Evolutionary conservation across 2,113 vertebrate genomes (phyloP), one percentile per base, ranked within the genome.

Genomic region (Equus quagga): DNA sequence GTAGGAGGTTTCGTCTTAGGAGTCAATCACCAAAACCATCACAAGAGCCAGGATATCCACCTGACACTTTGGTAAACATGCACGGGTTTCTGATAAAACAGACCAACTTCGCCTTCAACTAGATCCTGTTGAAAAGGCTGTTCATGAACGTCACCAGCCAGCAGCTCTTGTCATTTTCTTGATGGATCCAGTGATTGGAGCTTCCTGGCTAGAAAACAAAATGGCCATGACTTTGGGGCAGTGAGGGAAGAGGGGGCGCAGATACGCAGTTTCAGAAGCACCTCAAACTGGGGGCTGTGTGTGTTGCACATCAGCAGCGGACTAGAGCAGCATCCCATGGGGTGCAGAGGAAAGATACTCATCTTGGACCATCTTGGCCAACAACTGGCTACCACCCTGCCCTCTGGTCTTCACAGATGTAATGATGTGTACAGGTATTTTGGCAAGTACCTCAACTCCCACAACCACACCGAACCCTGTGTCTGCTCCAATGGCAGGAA

Each of bases 321-420:
- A 3, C 31, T 81, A 31, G 11, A 83, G 5, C 8, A 80, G 8
- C 14, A 2, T 44, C 31, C 65, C 67, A 4, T 12, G 0, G 14
- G 5, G 3, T 5, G 10, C 26, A 58, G 14, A n/a, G 1, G 13
- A 31, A 18, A 56, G 24, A 24, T 7, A 8, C 0, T 21, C 28
- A 62, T 51, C 23, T 72, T 28, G 26, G 7, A n/a, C 24, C 15
- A 70, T 54, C 33, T 49, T 70, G 41, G 33, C 4, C 44, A 19
- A 51, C 14, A 62, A 41, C 9, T 62, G 4, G 14, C 23, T 2
- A 3, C 3, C 3, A 72, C 4, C 15, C 28, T 65, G 36, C 21
- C 2, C 12, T 92, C 17, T 24, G 1, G 0, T 41, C 28, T 78
- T 51, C 5, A 54, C 5, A 83, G 7, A 28, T 11, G 0, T 2